These are phyloP conservation scores for Coenonympha arcania DNA, from an alignment of 2,888 invertebrate genomes.

Conservation along the genomic window DNA sequence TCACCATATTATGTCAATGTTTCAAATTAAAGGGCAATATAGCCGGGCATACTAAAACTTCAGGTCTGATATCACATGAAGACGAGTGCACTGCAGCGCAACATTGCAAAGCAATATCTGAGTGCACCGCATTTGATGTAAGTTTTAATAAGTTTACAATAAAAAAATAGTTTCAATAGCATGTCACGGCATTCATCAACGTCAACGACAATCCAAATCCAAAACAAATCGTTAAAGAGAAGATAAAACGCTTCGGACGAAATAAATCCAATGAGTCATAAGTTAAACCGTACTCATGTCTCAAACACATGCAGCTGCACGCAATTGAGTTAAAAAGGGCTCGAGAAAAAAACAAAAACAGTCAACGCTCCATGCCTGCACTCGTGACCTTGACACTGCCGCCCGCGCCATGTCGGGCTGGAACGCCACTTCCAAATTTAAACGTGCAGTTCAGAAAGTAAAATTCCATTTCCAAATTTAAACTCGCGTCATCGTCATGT, in stretches of 20 bases:
- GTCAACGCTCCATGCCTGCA: constrained; percentile 32
- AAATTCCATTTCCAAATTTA: neutral
- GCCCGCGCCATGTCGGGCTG: constrained; percentile 22
- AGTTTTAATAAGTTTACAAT: no score
- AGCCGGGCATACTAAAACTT: no score
- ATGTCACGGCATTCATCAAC: constrained; percentile 12
- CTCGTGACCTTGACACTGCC: constrained; percentile 57
- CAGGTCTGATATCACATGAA: no score
- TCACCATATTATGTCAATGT: no score
- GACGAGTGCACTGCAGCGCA: no score
- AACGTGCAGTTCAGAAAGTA: constrained; percentile 2
- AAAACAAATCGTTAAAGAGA: constrained; percentile 11
- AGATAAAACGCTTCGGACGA: constrained; percentile 11
- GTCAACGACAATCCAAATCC: constrained; percentile 14
- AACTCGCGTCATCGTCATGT: neutral
- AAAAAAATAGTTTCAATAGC: no score
- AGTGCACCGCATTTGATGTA: no score
- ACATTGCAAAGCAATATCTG: no score
- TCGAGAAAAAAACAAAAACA: constrained; percentile 32
- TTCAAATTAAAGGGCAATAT: no score
- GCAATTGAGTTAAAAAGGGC: constrained; percentile 34
- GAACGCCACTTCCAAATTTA: constrained; percentile 8
- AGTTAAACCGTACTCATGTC: constrained; percentile 12
- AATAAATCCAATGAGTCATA: constrained; percentile 25
- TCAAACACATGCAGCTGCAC: constrained; percentile 37